These are phyloP conservation scores for Anoplopoma fimbria DNA, from an alignment of 2,113 vertebrate genomes.

Conservation along the genomic window DNA sequence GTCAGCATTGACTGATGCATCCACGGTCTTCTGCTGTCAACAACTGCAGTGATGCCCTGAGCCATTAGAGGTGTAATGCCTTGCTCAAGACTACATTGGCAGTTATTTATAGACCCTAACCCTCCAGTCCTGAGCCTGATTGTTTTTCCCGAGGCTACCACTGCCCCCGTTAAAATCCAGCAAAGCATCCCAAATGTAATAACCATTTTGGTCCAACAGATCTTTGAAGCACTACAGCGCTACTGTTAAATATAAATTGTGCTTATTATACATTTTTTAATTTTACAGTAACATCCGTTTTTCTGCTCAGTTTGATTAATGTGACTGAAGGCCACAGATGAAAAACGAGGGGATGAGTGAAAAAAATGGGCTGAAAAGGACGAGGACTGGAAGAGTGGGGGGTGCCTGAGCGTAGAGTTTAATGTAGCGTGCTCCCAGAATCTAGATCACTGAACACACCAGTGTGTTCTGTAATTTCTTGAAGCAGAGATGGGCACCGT, in stretches of 20 bases:
- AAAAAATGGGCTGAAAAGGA: constrained; percentile 43
- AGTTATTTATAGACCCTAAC: not conserved
- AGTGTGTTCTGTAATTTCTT: constrained; percentile 65
- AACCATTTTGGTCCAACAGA: not conserved
- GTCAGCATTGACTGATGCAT: not conserved
- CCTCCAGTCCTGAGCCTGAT: not conserved
- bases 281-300: constrained; percentile 37
- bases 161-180: constrained; percentile 30
- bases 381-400: constrained; percentile 38
- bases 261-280: constrained; percentile 23
- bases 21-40: not conserved
- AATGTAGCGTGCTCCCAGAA: constrained; percentile 75
- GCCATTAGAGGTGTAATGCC: not conserved
- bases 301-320: constrained; percentile 49
- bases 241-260: constrained; percentile 21
- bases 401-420: constrained; percentile 49
- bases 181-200: not conserved
- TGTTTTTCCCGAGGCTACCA: constrained; percentile 19
- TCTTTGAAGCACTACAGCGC: not conserved
- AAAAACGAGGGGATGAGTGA: constrained; percentile 25
- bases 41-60: not conserved
- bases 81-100: not conserved
- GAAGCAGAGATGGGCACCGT: constrained; percentile 48
- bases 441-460: constrained; percentile 81
- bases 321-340: constrained; percentile 36